These are phyloP conservation scores for Premnoplex brunnescens DNA, from an alignment of 2,797 vertebrate species.

Conservation along the genomic window DNA sequence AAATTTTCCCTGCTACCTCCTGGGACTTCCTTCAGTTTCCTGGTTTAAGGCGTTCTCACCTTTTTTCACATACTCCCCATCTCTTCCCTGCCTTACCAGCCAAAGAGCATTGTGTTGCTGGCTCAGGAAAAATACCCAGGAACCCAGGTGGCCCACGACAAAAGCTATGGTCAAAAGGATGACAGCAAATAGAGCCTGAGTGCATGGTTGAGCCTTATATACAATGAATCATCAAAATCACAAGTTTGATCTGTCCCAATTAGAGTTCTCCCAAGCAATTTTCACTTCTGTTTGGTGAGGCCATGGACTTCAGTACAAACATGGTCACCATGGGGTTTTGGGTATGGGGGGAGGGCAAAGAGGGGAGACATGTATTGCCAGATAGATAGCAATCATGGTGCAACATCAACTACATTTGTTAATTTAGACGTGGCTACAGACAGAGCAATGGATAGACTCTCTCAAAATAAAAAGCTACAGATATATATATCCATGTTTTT, in stretches of 20 bases:
- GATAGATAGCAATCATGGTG: not conserved
- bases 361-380: rapidly evolving
- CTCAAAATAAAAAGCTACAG: not conserved
- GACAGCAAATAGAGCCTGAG: not conserved
- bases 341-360: rapidly evolving
- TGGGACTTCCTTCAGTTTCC: not conserved
- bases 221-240: not conserved
- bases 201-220: not conserved
- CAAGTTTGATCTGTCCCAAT: not conserved
- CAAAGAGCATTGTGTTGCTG: not conserved
- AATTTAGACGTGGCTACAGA: not conserved
- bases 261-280: not conserved
- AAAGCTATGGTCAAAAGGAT: not conserved
- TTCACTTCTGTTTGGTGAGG: not conserved
- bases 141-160: not conserved
- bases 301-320: not conserved
- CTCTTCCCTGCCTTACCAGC: not conserved
- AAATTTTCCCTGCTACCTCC: not conserved
- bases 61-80: not conserved
- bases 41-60: not conserved
- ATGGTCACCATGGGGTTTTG: not conserved
- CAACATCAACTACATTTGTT: not conserved
- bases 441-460: not conserved
- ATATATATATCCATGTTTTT: rapidly evolving
- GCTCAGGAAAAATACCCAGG: not conserved